These are phyloP conservation scores for Catalaphyllia jardinei DNA, from an alignment of 64 coral and sea anemone genomes.

Conservation along the genomic window DNA sequence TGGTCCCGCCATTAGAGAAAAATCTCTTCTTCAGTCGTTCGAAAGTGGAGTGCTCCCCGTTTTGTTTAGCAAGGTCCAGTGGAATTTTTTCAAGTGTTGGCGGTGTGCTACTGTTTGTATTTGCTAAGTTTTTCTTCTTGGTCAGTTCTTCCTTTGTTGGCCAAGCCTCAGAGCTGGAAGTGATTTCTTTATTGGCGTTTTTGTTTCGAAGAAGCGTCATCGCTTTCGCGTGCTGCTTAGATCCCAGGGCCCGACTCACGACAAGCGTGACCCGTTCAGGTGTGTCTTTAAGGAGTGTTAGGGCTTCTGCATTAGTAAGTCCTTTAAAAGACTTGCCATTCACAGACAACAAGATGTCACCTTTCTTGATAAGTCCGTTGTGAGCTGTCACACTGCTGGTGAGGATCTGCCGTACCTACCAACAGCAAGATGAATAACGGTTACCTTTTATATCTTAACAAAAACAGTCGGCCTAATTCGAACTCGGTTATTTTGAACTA, in stretches of 20 bases:
- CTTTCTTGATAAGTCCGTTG: slow-evolving; percentile 79
- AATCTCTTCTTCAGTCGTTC: slow-evolving; percentile 82
- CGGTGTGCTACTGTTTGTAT: slow-evolving; percentile 14
- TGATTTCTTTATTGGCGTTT: background rate
- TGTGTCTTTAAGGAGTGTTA: slow-evolving; percentile 76
- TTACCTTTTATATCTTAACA: background rate
- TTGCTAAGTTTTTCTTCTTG: slow-evolving; percentile 67
- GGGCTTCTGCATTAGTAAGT: slow-evolving; percentile 67
- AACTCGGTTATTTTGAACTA: background rate
- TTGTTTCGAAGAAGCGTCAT: slow-evolving; percentile 35
- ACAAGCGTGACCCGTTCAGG: slow-evolving; percentile 72
- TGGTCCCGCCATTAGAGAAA: slow-evolving; percentile 72
- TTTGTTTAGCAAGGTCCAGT: slow-evolving; percentile 47
- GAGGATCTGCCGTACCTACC: slow-evolving; percentile 75
- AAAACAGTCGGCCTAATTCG: background rate
- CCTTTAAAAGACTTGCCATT: slow-evolving; percentile 89
- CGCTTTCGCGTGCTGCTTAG: background rate
- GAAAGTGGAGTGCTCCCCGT: slow-evolving; percentile 48
- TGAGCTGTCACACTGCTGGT: slow-evolving; percentile 71
- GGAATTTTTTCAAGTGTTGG: slow-evolving; percentile 61
- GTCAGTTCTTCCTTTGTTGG: slow-evolving; percentile 68
- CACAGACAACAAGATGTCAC: slow-evolving; percentile 89
- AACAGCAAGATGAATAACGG: background rate
- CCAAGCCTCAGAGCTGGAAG: slow-evolving; percentile 67
- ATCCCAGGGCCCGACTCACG: slow-evolving; percentile 58